Evolutionary conservation across 1,140 invertebrate species (phyloP).

Genomic region (Chelonus insularis): DNA sequence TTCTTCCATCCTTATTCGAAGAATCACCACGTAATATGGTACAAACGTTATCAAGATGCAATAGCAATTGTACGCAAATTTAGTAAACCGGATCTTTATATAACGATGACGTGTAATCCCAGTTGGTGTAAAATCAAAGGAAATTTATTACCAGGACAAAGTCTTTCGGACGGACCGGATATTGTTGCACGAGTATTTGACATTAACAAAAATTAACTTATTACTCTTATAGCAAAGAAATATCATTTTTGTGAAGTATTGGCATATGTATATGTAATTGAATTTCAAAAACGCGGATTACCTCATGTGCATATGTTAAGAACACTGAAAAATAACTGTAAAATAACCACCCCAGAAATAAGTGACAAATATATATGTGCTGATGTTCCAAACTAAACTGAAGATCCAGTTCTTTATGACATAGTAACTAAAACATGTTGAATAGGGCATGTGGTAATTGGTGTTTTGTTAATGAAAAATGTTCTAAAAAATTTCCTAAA

Average conservation of each 20-base stretch:
- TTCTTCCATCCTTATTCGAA: constrained; percentile 41
- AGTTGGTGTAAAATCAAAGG: constrained; percentile 50
- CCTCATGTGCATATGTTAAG: constrained; percentile 23
- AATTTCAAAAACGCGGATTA: constrained; percentile 19
- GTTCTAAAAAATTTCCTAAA: constrained; percentile 39
- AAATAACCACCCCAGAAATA: constrained; percentile 18
- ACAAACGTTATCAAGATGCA: constrained; percentile 51
- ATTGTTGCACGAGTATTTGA: no score
- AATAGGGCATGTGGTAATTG: constrained; percentile 43
- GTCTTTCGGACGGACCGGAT: constrained; percentile 44
- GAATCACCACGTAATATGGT: constrained; percentile 52
- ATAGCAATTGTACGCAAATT: no score
- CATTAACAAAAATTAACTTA: constrained; percentile 14
- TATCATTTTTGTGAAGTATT: constrained; percentile 6
- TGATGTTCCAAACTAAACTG: constrained; percentile 25
- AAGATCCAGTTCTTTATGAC: constrained; percentile 5
- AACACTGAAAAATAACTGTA: constrained; percentile 29
- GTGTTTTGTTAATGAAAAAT: constrained; percentile 34
- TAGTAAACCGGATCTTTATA: constrained; percentile 49
- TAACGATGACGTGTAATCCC: constrained; percentile 1
- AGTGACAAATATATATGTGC: constrained; percentile 28
- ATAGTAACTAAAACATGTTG: constrained; percentile 30
- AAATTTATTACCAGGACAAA: no score
- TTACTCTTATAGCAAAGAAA: constrained; percentile 13
- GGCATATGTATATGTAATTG: constrained; percentile 15